Evolutionary conservation across 1,140 invertebrate species (phyloP).

Genomic region (Vanessa tameamea): DNA sequence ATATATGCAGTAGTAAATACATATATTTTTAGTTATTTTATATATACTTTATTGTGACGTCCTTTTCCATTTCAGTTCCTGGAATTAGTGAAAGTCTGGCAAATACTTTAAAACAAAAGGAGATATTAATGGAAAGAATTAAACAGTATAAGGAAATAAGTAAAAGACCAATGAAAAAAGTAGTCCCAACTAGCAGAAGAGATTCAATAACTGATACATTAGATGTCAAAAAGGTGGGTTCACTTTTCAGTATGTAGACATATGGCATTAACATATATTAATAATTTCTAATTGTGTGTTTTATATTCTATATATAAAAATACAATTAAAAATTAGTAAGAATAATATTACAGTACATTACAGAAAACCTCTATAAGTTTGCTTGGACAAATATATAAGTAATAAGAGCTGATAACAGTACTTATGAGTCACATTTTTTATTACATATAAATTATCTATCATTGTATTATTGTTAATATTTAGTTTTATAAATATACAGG

Average conservation of each 20-base stretch:
- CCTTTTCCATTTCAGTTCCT: conserved; percentile 58
- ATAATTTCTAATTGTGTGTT: no score
- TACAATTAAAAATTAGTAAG: no score
- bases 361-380: no score
- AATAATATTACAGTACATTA: no score
- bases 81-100: conserved; percentile 77
- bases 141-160: conserved; percentile 77
- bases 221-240: conserved; percentile 57
- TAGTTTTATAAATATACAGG: conserved; percentile 35
- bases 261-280: neutral
- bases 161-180: conserved; percentile 65
- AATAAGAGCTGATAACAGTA: no score
- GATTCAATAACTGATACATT: conserved; percentile 43
- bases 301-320: no score
- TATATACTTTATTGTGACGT: no score
- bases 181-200: conserved; percentile 46
- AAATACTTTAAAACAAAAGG: conserved; percentile 75
- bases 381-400: no score
- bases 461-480: neutral
- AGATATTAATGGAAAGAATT: conserved; percentile 73
- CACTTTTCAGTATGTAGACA: neutral
- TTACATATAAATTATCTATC: no score
- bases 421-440: no score
- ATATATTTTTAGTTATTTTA: neutral
- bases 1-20: no score